Base-by-base conservation (phyloP, 2,888 invertebrate genomes). In the Aporophyla nigra region DNA sequence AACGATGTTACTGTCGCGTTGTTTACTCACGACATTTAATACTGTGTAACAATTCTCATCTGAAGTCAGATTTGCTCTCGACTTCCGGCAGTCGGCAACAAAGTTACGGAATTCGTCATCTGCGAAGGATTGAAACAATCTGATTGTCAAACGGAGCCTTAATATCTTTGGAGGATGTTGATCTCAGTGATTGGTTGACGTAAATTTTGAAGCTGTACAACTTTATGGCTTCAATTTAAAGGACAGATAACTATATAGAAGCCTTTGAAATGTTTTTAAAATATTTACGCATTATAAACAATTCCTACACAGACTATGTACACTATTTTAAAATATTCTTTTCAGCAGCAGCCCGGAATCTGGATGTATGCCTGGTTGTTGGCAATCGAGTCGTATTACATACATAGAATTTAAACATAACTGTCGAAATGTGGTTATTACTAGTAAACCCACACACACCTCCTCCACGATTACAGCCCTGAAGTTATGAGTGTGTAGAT, bases 131-230 rank as follows among this genome's bases (percentile, higher is more conserved):
- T 62, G 49, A 3, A 62, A 69, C 59, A 67, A 53, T 9, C 51
- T 59, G 51, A 74, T 49, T 76, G 46, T 62, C 70, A 54, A 62
- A 62, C 14, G 24, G 1, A 21, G 53, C 1, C 43, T 24, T 33
- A 3, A 9, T 10, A 46, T 46, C 16, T 49, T 16, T 12, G 24
- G 5, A 5, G 9, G 19, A 40, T 49, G 16, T 54, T 21, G 24
- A 54, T 7, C 7, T 49, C 14, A n/a, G 10, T 76, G 69, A 69
- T 54, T 54, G 46, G 27, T 21, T 59, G n/a, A 21, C 65, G 49
- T 12, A 3, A 58, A 51, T 21, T 40, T 76, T 40, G 62, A 51
- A 40, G 77, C 54, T 40, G 16, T 19, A 27, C n/a, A 40, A 6
- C 0, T 0, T 24, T 40, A n/a, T n/a, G 24, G 12, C 21, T 40